These are phyloP conservation scores for Tapirus indicus DNA, from an alignment of 2,797 vertebrate genomes.

Conservation along the genomic window DNA sequence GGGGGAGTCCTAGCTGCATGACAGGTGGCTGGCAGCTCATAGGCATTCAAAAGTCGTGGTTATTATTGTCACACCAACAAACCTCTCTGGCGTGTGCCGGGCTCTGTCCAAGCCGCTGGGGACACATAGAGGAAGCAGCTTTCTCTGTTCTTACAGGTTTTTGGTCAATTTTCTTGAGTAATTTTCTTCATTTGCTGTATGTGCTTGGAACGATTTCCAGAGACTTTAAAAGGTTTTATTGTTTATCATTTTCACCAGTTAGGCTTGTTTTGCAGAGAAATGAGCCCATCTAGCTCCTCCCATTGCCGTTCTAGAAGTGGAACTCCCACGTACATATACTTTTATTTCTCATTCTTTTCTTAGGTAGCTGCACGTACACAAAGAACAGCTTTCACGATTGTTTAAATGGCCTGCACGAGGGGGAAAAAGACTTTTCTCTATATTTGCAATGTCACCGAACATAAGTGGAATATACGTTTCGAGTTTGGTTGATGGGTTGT, in stretches of 20 bases:
- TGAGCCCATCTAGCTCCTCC: accelerated
- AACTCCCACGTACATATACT: neutral
- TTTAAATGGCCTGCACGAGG: neutral
- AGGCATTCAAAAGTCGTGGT: neutral
- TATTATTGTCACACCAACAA: neutral
- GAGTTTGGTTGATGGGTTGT: neutral
- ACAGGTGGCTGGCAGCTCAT: neutral
- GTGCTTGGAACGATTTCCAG: neutral
- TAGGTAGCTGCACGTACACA: neutral
- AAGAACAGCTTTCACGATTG: neutral
- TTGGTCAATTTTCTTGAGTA: neutral
- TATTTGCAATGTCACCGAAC: neutral
- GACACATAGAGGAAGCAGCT: neutral
- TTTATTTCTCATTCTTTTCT: neutral
- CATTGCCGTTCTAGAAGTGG: neutral
- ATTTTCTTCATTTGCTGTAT: neutral
- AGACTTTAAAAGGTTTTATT: neutral
- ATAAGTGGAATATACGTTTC: neutral
- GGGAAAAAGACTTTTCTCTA: neutral
- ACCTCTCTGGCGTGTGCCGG: too few relatives aligned
- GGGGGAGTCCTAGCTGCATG: neutral
- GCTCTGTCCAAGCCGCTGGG: neutral
- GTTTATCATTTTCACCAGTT: neutral
- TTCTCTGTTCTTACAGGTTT: neutral
- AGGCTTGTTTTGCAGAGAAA: neutral